Evolutionary conservation across 2,797 vertebrate genomes (phyloP).

Genomic region (Carcharodon carcharias): DNA sequence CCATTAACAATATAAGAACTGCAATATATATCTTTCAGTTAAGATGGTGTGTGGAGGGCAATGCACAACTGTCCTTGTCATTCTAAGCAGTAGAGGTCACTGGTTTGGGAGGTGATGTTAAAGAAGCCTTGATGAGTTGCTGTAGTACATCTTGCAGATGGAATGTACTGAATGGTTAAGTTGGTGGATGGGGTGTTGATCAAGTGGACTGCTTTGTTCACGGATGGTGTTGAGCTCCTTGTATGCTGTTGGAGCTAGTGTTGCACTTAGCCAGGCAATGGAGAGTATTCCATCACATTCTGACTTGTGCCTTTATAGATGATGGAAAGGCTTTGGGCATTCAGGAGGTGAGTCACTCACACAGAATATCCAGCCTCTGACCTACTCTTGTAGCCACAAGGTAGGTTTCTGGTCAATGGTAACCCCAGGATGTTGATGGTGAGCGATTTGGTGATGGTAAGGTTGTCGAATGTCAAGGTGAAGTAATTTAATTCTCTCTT

Average conservation of each 20-base stretch:
- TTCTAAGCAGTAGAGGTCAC: background rate
- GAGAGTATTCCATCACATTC: background rate
- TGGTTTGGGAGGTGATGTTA: background rate
- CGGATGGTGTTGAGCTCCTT: background rate
- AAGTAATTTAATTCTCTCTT: no score
- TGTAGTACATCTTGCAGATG: no score
- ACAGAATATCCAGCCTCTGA: background rate
- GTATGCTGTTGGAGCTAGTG: background rate
- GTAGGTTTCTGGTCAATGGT: background rate
- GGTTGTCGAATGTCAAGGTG: no score
- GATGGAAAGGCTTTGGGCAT: background rate
- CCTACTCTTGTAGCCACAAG: background rate
- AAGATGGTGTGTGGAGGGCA: background rate
- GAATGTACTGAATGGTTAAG: no score
- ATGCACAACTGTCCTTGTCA: background rate
- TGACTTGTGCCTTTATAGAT: background rate
- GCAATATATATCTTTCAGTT: background rate
- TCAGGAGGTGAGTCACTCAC: background rate
- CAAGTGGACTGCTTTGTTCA: background rate
- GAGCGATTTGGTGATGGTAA: background rate
- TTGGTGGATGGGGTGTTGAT: no score
- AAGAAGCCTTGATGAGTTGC: no score
- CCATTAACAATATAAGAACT: background rate
- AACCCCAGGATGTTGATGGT: background rate
- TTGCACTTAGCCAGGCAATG: background rate